Base-by-base conservation (phyloP, 2,113 vertebrate genomes). In the Cryptomyrus ogoouensis region DNA sequence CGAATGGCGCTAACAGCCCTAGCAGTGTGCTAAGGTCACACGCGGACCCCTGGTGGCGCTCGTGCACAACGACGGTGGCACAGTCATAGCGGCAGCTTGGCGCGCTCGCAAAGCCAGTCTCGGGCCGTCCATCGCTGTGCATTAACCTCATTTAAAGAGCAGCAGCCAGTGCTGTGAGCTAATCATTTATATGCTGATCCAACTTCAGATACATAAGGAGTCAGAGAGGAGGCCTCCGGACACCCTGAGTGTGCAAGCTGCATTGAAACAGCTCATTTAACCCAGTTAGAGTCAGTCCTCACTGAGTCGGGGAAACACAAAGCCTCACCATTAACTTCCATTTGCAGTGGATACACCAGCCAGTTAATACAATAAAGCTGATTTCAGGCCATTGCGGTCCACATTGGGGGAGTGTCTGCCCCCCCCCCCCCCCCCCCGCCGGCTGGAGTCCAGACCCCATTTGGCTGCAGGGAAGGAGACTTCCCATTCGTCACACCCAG, bases 221-320 rank as follows among this genome's bases (percentile, higher is more conserved):
- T 53, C 44, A 80, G 88, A 91, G 90, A 90, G 74, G 87, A 91
- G 80, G 42, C 58, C 74, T 89, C 44, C 49, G 87, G 58, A 91
- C 89, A 89, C 50, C 77, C 50, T 87, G 80, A 91, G 90, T 90
- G 87, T 89, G 47, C 47, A 15, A 89, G 70, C 89, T 39, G 24
- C 89, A 89, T 39, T 39, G 77, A 86, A 91, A 91, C 89, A 90
- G 35, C 85, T 87, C 89, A 90, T 90, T 90, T 87, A 90, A 90
- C 42, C 56, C 89, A 87, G 66, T 90, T 90, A 90, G 84, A 87
- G 85, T 86, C 53, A 66, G 46, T 47, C 53, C 83, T 86, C 83
- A 87, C 85, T 50, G 62, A 88, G 47, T 80, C 9, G 15, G 44
- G 35, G 17, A 90, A 19, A 70, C 47, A 70, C 89, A 86, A 24